phyloP scores from a whole-genome alignment of 2,113 vertebrate genomes.

The Psittacula cyanocephala region DNA sequence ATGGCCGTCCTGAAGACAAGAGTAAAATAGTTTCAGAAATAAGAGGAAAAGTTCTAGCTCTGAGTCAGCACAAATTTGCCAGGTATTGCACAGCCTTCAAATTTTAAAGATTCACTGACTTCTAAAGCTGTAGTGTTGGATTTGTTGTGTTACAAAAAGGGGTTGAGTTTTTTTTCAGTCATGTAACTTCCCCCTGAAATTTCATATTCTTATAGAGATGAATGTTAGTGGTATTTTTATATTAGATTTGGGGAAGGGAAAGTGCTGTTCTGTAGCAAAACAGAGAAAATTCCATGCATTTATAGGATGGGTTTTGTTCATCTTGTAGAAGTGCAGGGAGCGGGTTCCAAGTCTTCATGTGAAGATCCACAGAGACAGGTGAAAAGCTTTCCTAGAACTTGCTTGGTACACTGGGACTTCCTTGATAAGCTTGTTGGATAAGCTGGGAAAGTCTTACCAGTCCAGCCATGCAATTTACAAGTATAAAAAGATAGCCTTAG shows the following conservation, averaged over 20 bases:
- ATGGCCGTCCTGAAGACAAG: constrained; percentile 95
- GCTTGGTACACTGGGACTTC: neutral
- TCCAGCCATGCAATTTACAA: neutral
- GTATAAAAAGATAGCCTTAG: neutral
- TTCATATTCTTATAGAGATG: neutral
- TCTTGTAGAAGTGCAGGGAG: neutral
- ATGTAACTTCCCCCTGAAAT: neutral
- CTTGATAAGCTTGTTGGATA: neutral
- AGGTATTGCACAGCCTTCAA: constrained; percentile 78
- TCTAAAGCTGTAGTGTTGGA: neutral
- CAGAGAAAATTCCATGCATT: neutral
- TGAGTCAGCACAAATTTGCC: constrained; percentile 99
- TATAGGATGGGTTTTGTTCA: neutral
- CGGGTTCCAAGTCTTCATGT: neutral
- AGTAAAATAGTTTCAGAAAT: constrained; percentile 98
- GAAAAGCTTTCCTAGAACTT: neutral
- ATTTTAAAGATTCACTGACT: neutral
- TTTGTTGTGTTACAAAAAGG: neutral
- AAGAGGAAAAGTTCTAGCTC: constrained; percentile 91
- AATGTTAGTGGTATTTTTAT: neutral
- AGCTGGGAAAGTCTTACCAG: neutral
- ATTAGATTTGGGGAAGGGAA: neutral
- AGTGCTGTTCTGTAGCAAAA: neutral
- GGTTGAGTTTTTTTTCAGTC: neutral
- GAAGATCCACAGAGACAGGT: neutral